Base-by-base conservation (phyloP, 2,797 vertebrate species). In the Myotis myotis region DNA sequence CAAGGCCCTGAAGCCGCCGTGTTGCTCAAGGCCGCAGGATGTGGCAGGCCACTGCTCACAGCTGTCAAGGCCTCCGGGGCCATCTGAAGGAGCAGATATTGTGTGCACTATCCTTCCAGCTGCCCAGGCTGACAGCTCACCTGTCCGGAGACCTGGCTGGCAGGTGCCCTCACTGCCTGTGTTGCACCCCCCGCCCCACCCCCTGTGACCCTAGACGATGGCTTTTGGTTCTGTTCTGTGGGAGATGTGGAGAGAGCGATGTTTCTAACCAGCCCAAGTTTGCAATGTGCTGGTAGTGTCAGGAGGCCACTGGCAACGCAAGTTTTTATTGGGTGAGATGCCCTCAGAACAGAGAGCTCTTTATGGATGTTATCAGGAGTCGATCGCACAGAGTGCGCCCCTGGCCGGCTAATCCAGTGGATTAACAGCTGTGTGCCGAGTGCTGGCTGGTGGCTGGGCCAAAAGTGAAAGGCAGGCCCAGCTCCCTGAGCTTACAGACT, bases 11-110 rank as follows among this genome's bases (percentile, higher is more conserved):
- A 96, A 91, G 87, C 94, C 33, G 57, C 57, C 55, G 79, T 76
- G 33, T n/a, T 11, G 91, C 51, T 90, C 60, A 57, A 36, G 1
- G 47, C 71, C 88, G 16, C 38, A 87, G 94, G 96, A 60, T 36
- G 33, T 80, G 83, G 89, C 94, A 89, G 81, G 53, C 41, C 13
- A 70, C 93, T 70, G 79, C 80, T 5, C 36, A 53, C 41, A 57
- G 75, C 96, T 90, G 86, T 78, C 75, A 76, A 82, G 47, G 83
- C 3, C 62, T 91, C 79, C 55, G 88, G 88, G 88, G 81, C 93
- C 62, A 89, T 25, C 83, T 88, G 92, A 95, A 95, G 86, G 92
- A 93, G 79, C 47, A 76, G 70, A 74, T 38, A 23, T 33, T 6
- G 28, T 80, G 64, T 20, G 78, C 11, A 25, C 60, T 71, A 66